These are phyloP conservation scores for Drosophila barbarae DNA, from an alignment of 2,888 invertebrate species.

Conservation along the genomic window DNA sequence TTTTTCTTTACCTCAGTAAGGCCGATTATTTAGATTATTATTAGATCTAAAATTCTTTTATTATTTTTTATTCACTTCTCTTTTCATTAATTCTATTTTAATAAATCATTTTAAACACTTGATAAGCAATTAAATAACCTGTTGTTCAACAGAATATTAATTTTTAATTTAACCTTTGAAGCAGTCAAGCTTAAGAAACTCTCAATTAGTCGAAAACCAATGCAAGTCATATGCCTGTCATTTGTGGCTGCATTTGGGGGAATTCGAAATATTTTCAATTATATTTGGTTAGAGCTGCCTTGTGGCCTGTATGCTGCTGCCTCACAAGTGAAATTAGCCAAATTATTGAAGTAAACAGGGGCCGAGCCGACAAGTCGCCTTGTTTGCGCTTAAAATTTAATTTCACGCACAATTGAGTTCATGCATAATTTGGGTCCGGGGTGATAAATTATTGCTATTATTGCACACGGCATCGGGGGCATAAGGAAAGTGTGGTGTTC, in stretches of 20 bases:
- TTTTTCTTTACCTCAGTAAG: too few species aligned
- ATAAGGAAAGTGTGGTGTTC: conserved; percentile 32
- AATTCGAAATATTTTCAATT: conserved; percentile 62
- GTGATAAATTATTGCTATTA: conserved; percentile 76
- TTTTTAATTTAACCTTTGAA: neutral
- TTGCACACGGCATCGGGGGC: conserved; percentile 55
- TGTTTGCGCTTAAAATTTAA: conserved; percentile 77
- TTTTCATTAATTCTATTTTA: neutral
- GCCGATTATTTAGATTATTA: too few species aligned
- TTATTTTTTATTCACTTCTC: too few species aligned
- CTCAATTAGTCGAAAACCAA: conserved; percentile 23
- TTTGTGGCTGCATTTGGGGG: conserved; percentile 26
- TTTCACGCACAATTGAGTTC: conserved; percentile 76
- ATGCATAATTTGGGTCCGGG: conserved; percentile 71
- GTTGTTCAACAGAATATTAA: neutral
- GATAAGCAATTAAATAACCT: neutral
- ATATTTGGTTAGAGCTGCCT: conserved; percentile 21
- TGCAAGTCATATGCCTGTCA: conserved; percentile 16
- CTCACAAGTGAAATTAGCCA: conserved; percentile 65
- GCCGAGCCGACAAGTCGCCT: conserved; percentile 59
- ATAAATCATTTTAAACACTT: conserved; percentile 2
- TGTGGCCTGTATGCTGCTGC: conserved; percentile 1
- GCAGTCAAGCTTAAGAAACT: conserved; percentile 2
- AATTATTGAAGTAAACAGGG: conserved; percentile 72
- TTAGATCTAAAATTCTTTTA: too few species aligned